Evolutionary conservation across 2,888 invertebrate genomes (phyloP).

Genomic region (Lithophane leautieri): DNA sequence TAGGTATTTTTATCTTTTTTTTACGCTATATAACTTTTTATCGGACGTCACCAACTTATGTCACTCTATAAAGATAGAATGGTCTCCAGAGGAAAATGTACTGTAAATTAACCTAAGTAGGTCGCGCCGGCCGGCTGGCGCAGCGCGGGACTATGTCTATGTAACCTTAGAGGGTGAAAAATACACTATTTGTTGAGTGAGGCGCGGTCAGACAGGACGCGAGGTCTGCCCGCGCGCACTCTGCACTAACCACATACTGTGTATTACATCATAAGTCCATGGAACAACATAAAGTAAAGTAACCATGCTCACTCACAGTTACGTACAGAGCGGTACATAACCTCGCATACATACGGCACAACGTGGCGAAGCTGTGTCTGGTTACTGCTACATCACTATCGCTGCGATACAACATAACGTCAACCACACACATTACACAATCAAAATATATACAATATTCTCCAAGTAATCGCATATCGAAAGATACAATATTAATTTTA

Average conservation of each 20-base stretch:
- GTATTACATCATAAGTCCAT: constrained; percentile 36
- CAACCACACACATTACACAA: constrained; percentile 31
- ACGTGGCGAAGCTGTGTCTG: not conserved
- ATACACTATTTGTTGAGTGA: constrained; percentile 70
- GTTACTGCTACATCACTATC: constrained; percentile 10
- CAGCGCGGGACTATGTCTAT: constrained; percentile 20
- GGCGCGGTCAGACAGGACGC: constrained; percentile 56
- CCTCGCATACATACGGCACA: not conserved
- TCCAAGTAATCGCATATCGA: constrained; percentile 35
- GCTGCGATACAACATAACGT: constrained; percentile 12
- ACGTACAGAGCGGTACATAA: not conserved
- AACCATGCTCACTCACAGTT: not conserved
- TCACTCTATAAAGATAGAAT: constrained; percentile 76
- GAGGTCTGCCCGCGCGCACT: constrained; percentile 25
- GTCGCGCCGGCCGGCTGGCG: constrained; percentile 28
- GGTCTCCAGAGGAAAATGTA: constrained; percentile 82
- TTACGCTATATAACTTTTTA: constrained; percentile 84
- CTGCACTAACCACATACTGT: constrained; percentile 55
- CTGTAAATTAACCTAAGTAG: constrained; percentile 80
- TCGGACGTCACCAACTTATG: constrained; percentile 88
- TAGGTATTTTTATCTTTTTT: constrained; percentile 82
- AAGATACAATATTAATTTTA: constrained; percentile 46
- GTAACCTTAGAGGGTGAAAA: constrained; percentile 74
- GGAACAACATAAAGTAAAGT: constrained; percentile 25
- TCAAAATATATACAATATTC: constrained; percentile 52